phyloP scores from a whole-genome alignment of 2,888 invertebrate species.

The Cantharis nigra region DNA sequence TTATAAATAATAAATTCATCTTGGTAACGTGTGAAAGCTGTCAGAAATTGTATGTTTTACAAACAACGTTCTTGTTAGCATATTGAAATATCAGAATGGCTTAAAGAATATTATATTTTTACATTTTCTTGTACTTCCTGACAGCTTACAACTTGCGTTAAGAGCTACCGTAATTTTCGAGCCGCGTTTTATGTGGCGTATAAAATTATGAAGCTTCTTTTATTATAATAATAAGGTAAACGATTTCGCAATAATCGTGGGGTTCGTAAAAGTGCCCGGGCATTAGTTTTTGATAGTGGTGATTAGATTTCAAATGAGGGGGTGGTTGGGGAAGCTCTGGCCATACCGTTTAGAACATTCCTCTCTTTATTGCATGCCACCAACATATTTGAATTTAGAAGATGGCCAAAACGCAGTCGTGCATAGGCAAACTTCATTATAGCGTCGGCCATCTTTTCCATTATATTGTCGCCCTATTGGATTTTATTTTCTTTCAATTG shows the following conservation, averaged over 20 bases:
- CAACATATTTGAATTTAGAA: constrained; percentile 38
- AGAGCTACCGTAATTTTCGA: not conserved
- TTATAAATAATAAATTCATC: constrained; percentile 49
- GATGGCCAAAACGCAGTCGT: constrained; percentile 40
- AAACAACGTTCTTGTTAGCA: constrained; percentile 39
- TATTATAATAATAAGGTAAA: not conserved
- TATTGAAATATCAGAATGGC: constrained; percentile 33
- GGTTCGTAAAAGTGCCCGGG: constrained; percentile 25
- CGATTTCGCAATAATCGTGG: not conserved
- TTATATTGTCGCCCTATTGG: constrained; percentile 6
- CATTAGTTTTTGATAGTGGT: constrained; percentile 27
- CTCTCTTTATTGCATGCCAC: constrained; percentile 35
- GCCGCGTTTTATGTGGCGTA: not conserved
- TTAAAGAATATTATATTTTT: constrained; percentile 15
- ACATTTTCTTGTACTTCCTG: constrained; percentile 18
- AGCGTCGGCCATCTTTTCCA: constrained; percentile 18
- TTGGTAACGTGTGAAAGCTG: constrained; percentile 39
- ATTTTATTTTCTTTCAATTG: not conserved
- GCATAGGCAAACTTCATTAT: constrained; percentile 45
- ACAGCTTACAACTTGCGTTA: constrained; percentile 4
- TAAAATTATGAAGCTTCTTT: not conserved
- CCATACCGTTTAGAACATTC: constrained; percentile 31
- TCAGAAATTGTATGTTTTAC: constrained; percentile 42
- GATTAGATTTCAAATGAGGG: constrained; percentile 12
- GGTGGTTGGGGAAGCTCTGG: constrained; percentile 13